These are phyloP conservation scores for Acheta domesticus DNA, from an alignment of 2,888 invertebrate genomes.

Conservation along the genomic window DNA sequence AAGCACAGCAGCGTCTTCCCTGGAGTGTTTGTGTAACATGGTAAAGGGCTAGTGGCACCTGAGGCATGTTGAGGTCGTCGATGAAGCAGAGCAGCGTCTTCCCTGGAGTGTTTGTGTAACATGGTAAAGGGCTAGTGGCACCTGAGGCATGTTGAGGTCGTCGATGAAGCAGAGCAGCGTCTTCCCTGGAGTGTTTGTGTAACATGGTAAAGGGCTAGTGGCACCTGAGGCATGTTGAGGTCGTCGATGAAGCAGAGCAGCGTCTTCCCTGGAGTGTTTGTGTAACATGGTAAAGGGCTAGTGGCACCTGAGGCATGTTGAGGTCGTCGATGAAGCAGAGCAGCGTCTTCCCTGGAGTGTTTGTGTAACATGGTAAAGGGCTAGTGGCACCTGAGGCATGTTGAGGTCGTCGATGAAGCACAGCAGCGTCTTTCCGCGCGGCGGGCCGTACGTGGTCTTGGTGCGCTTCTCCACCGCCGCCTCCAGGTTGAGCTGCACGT, in stretches of 20 bases:
- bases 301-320: slow-evolving; percentile 80
- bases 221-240: slow-evolving; percentile 87
- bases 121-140: no score
- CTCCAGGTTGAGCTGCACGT: slow-evolving; percentile 84
- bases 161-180: slow-evolving; percentile 86
- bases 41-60: slow-evolving; percentile 55
- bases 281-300: no score
- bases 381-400: slow-evolving; percentile 71
- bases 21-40: no score
- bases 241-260: slow-evolving; percentile 89
- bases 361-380: no score
- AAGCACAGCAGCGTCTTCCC: slow-evolving; percentile 87
- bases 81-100: slow-evolving; percentile 86
- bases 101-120: no score
- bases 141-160: slow-evolving; percentile 92
- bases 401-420: slow-evolving; percentile 94
- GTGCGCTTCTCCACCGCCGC: slow-evolving; percentile 86
- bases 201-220: no score
- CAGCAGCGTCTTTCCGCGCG: slow-evolving; percentile 82
- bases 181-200: no score
- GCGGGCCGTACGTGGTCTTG: slow-evolving; percentile 85
- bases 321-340: slow-evolving; percentile 90
- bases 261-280: no score
- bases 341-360: slow-evolving; percentile 87
- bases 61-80: slow-evolving; percentile 94